These are phyloP conservation scores for Syngnathoides biaculeatus DNA, from an alignment of 2,113 vertebrate genomes.

Conservation along the genomic window DNA sequence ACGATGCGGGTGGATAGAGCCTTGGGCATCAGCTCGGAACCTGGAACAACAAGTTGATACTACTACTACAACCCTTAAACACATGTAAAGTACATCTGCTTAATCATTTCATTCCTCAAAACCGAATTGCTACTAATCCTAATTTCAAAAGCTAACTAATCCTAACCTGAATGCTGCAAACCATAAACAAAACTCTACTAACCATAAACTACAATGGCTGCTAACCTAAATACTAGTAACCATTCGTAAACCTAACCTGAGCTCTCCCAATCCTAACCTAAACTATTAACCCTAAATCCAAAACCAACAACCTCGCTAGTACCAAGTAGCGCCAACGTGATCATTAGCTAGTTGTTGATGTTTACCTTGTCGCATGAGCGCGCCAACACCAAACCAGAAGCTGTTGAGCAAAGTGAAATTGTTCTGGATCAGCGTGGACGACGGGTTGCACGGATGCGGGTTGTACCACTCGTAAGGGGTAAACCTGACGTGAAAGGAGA, in stretches of 20 bases:
- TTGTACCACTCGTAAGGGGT: constrained; percentile 99
- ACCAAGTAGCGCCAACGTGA: background rate
- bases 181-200: too few species aligned
- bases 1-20: constrained; percentile 97
- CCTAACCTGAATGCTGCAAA: too few species aligned
- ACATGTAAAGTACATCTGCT: background rate
- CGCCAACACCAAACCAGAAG: constrained; percentile 99
- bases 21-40: constrained; percentile 97
- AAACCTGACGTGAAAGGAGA: constrained; percentile 77
- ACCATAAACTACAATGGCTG: too few species aligned
- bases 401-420: constrained; percentile 99
- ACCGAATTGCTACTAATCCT: too few species aligned
- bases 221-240: too few species aligned
- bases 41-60: constrained; percentile 60
- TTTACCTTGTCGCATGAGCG: constrained; percentile 98
- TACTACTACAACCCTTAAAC: background rate
- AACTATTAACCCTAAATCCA: background rate
- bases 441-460: constrained; percentile 95
- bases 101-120: background rate
- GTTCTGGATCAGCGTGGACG: constrained; percentile 96
- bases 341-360: constrained; percentile 14
- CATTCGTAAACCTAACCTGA: too few species aligned
- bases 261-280: too few species aligned
- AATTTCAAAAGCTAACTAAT: too few species aligned
- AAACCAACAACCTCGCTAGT: background rate